Conservation (phyloP, 2,888 invertebrate species). For the Anthrax anthrax region DNA sequence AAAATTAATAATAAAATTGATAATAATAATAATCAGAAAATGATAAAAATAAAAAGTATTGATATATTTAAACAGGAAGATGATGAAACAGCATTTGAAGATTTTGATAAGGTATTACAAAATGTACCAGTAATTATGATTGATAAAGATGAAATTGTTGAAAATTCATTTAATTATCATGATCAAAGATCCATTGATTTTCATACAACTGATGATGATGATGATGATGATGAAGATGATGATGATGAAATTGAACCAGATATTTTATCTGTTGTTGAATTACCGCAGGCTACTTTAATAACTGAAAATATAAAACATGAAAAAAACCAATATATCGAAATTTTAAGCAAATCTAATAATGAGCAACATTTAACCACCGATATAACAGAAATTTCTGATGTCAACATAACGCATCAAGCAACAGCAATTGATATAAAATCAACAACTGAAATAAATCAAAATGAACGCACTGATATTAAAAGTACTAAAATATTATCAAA, state of each 20-base stretch:
- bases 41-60: conserved; percentile 19
- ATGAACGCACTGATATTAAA: too few relatives aligned
- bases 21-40: conserved; percentile 7
- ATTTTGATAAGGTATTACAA: conserved; percentile 28
- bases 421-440: too few relatives aligned
- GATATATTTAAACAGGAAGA: conserved; percentile 26
- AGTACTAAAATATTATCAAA: too few relatives aligned
- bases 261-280: neutral
- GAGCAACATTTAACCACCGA: too few relatives aligned
- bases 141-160: neutral
- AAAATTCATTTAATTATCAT: neutral
- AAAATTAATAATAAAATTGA: conserved; percentile 9
- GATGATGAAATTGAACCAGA: neutral
- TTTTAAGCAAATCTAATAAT: too few relatives aligned
- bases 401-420: too few relatives aligned
- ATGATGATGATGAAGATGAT: neutral
- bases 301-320: too few relatives aligned
- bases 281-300: neutral
- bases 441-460: too few relatives aligned
- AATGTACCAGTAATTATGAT: conserved; percentile 23
- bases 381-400: too few relatives aligned
- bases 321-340: too few relatives aligned
- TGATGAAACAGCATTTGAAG: conserved; percentile 21
- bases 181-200: neutral
- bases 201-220: neutral